Evolutionary conservation across 2,797 vertebrate genomes (phyloP).

Genomic region (Poeciliopsis gracilis): DNA sequence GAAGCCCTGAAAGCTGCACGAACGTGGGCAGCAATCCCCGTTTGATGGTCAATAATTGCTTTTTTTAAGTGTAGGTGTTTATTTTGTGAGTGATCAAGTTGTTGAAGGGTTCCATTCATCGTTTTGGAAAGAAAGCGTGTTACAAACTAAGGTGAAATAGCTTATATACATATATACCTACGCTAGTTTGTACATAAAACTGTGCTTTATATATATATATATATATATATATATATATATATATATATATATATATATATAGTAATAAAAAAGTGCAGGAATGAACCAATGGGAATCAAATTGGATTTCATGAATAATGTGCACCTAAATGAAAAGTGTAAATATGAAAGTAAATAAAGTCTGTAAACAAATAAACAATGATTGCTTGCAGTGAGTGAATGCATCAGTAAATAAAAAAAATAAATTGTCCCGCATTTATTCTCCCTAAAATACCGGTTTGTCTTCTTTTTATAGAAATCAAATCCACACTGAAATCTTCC

Average conservation of each 20-base stretch:
- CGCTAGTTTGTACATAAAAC: too few species aligned
- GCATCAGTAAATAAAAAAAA: neutral
- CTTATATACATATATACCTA: too few species aligned
- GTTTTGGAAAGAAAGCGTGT: neutral
- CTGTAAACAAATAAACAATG: neutral
- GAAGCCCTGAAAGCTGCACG: slow-evolving; percentile 47
- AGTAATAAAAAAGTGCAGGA: too few species aligned
- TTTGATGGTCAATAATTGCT: slow-evolving; percentile 2
- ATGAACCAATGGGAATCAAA: neutral
- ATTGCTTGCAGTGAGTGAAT: neutral
- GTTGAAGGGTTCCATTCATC: neutral
- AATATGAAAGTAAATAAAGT: neutral
- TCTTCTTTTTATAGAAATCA: neutral
- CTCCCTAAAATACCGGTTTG: neutral
- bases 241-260: too few species aligned
- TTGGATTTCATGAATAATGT: neutral
- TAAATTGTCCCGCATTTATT: neutral
- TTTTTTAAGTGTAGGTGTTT: neutral
- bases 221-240: too few species aligned
- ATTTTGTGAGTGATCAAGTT: neutral
- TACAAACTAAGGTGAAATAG: neutral
- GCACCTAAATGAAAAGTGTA: neutral
- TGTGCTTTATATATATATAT: neutral
- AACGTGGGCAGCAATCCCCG: slow-evolving; percentile 38
- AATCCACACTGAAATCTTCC: neutral